phyloP scores from a whole-genome alignment of 2,113 vertebrate genomes.

The Thamnaconus septentrionalis region DNA sequence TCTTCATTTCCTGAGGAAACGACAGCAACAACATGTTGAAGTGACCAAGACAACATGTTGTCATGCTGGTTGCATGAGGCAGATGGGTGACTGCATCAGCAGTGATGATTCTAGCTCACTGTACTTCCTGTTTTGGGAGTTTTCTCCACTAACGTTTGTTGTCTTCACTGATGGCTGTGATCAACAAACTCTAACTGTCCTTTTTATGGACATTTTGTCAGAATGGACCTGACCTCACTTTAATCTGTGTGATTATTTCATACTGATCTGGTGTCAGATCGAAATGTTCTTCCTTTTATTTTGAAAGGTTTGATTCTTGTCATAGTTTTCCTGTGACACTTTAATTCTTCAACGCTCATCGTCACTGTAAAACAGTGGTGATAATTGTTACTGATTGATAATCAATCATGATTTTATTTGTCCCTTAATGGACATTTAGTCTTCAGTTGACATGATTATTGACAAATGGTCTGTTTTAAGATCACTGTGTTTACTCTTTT shows the following conservation, averaged over 20 bases:
- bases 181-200: background rate
- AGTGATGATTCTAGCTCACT: conserved; percentile 4
- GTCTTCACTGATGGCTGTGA: conserved; percentile 16
- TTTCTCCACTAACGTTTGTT: background rate
- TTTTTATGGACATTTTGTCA: background rate
- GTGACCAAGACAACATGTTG: conserved; percentile 13
- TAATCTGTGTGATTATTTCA: background rate
- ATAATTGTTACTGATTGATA: background rate
- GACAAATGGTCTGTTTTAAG: conserved; percentile 1
- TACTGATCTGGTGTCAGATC: conserved; percentile 10
- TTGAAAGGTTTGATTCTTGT: background rate
- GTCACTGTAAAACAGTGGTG: background rate
- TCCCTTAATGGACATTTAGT: background rate
- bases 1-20: conserved; percentile 19
- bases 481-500: conserved; percentile 10
- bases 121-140: background rate
- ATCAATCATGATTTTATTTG: background rate
- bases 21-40: conserved; percentile 9
- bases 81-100: conserved; percentile 17
- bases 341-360: background rate
- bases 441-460: background rate
- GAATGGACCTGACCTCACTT: background rate
- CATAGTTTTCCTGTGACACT: conserved; percentile 4
- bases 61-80: conserved; percentile 23
- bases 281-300: conserved; percentile 1